A percentile compares a stretch with the other conserved stretches of the same genome.
These are phyloP conservation scores for Aleiodes leptofemur DNA, from an alignment of 2,888 invertebrate species.

Conservation along the genomic window DNA sequence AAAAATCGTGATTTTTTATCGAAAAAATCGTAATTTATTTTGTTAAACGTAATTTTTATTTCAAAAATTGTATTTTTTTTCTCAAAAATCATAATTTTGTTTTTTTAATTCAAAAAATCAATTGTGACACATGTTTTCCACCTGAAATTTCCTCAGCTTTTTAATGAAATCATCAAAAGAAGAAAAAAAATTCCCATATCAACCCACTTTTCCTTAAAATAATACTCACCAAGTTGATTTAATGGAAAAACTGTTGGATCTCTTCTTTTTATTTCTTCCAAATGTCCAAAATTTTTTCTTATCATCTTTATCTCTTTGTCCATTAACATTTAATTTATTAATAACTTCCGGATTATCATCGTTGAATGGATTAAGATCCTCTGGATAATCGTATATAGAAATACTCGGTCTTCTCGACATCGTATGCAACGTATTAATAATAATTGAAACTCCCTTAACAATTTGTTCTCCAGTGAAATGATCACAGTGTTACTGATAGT, in stretches of 20 bases:
- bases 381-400: constrained; percentile 84
- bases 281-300: constrained; percentile 72
- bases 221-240: constrained; percentile 65
- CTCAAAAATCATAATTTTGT: too few species aligned
- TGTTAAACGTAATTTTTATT: too few species aligned
- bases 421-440: constrained; percentile 42
- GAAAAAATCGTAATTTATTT: too few species aligned
- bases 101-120: too few species aligned
- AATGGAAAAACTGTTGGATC: constrained; percentile 79
- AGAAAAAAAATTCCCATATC: background rate
- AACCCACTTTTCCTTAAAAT: too few species aligned
- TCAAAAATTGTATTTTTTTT: too few species aligned
- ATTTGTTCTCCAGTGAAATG: constrained; percentile 10
- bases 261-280: constrained; percentile 76
- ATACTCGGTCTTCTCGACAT: constrained; percentile 75
- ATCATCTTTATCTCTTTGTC: constrained; percentile 59
- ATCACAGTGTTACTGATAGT: constrained; percentile 47
- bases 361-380: constrained; percentile 86
- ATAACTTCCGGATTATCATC: constrained; percentile 73
- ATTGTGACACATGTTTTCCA: too few species aligned
- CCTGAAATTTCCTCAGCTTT: background rate
- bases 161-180: background rate
- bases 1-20: too few species aligned
- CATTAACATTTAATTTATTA: constrained; percentile 38
- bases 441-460: constrained; percentile 26